Conservation (phyloP, 2,797 vertebrate genomes). For the Sparus aurata region DNA sequence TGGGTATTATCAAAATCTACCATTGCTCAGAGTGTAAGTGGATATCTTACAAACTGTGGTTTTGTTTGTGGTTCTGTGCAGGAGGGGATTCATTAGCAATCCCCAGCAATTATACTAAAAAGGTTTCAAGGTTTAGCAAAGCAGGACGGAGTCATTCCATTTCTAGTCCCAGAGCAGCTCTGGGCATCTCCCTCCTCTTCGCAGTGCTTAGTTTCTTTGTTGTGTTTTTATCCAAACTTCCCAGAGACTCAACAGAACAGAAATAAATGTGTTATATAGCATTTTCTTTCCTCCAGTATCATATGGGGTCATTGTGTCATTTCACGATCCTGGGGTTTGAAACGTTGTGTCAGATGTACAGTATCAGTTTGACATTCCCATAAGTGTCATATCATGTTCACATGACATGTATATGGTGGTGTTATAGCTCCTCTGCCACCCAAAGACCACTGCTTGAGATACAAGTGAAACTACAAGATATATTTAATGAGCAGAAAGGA, state of each 20-base stretch:
- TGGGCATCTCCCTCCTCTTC: not conserved
- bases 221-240: not conserved
- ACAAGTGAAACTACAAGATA: no score
- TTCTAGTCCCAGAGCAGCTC: not conserved
- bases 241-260: not conserved
- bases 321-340: no score
- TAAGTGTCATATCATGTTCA: no score
- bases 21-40: not conserved
- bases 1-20: not conserved
- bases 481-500: no score
- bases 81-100: not conserved
- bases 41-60: not conserved
- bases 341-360: no score
- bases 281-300: not conserved
- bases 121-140: constrained; percentile 10
- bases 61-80: not conserved
- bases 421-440: no score
- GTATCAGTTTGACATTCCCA: no score
- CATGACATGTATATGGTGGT: no score
- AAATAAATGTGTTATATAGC: not conserved
- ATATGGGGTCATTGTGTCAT: not conserved
- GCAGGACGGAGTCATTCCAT: constrained; percentile 2
- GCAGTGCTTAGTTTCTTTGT: not conserved
- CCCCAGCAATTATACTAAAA: constrained; percentile 3
- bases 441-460: no score